Evolutionary conservation across 1,140 invertebrate genomes (phyloP).

Genomic region (Drosophila sp.): DNA sequence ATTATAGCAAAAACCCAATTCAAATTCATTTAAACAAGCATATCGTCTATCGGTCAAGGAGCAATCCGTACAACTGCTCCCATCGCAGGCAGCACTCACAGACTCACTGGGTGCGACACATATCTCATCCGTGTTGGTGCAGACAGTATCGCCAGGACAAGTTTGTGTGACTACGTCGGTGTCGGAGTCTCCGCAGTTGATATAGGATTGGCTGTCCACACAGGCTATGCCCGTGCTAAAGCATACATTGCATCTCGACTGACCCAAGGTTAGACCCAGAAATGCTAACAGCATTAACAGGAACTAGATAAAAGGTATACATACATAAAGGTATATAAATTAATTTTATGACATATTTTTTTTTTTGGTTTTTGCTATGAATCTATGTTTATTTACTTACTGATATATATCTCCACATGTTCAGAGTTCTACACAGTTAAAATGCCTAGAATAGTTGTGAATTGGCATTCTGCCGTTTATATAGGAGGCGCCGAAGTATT

Average conservation of each 20-base stretch:
- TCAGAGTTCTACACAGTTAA: neutral
- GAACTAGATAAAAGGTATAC: conserved; percentile 16
- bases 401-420: neutral
- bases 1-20: conserved; percentile 43
- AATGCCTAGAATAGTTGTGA: conserved; percentile 7
- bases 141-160: conserved; percentile 1
- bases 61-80: conserved; percentile 41
- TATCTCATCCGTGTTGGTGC: conserved; percentile 5
- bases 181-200: neutral
- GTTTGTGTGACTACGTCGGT: neutral
- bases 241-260: conserved; percentile 18
- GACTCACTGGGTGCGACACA: neutral
- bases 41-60: conserved; percentile 23
- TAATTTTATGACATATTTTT: neutral
- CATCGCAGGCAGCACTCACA: conserved; percentile 14
- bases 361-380: neutral
- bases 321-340: neutral
- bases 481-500: neutral
- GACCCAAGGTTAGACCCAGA: neutral
- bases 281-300: conserved; percentile 1
- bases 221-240: conserved; percentile 14
- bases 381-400: conserved; percentile 6
- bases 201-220: conserved; percentile 9
- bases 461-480: conserved; percentile 10
- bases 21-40: conserved; percentile 51